Evolutionary conservation across 2,888 invertebrate genomes (phyloP).

Genomic region (Epistrophella euchroma): DNA sequence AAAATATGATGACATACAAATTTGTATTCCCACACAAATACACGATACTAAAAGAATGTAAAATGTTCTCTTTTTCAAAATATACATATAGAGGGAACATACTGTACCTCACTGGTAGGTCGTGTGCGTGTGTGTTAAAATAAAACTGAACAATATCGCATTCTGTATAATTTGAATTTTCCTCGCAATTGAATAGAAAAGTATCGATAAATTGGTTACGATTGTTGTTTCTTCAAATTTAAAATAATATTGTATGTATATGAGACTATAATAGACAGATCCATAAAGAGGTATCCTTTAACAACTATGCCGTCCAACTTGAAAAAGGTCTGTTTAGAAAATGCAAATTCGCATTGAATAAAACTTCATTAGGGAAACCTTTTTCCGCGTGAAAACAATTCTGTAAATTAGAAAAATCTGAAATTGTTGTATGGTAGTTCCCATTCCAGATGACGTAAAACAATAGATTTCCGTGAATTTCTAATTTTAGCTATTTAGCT

Average conservation of each 20-base stretch:
- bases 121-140: slow-evolving; percentile 4
- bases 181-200: slow-evolving; percentile 50
- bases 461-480: no score
- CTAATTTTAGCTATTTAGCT: no score
- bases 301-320: not conserved
- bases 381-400: no score
- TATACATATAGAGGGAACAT: slow-evolving; percentile 5
- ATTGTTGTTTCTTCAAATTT: slow-evolving; percentile 39
- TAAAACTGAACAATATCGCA: slow-evolving; percentile 46
- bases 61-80: not conserved
- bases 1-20: slow-evolving; percentile 19
- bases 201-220: slow-evolving; percentile 40
- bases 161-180: slow-evolving; percentile 55
- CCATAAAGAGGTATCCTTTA: not conserved
- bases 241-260: slow-evolving; percentile 32
- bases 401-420: no score
- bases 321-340: not conserved
- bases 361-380: no score
- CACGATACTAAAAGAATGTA: not conserved
- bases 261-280: slow-evolving; percentile 4
- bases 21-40: slow-evolving; percentile 6
- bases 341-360: slow-evolving; percentile 25
- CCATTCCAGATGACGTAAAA: no score
- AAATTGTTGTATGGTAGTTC: no score
- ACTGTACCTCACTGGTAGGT: not conserved